Conservation (phyloP, 1,140 invertebrate species). For the Lepidostoma basale region DNA sequence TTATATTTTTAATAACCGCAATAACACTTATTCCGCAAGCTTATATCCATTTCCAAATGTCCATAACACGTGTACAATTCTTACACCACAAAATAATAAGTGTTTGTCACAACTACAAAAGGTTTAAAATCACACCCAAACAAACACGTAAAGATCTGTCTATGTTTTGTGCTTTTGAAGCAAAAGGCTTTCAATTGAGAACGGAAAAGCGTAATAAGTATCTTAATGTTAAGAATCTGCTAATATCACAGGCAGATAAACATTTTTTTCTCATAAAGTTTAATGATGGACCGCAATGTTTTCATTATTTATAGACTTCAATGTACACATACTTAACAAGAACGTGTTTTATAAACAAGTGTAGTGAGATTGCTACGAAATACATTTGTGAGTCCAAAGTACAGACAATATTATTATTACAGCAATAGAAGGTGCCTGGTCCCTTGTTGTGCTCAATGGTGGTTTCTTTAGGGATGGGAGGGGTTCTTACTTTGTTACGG, state of each 20-base stretch:
- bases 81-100: background rate
- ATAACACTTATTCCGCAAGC: background rate
- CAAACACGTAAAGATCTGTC: constrained; percentile 22
- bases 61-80: too few relatives aligned
- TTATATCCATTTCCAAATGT: constrained; percentile 1
- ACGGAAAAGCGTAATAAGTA: constrained; percentile 24
- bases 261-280: constrained; percentile 41
- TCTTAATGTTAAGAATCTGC: constrained; percentile 42
- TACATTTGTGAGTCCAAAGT: constrained; percentile 21
- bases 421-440: constrained; percentile 40
- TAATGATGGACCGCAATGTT: constrained; percentile 43
- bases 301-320: constrained; percentile 36
- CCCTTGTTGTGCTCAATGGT: constrained; percentile 40
- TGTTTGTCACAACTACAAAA: background rate
- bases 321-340: constrained; percentile 35
- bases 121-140: constrained; percentile 8
- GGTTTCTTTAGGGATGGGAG: background rate
- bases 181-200: constrained; percentile 23
- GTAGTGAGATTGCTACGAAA: constrained; percentile 25
- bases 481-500: too few relatives aligned
- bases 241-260: constrained; percentile 47
- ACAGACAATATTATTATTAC: constrained; percentile 31
- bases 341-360: constrained; percentile 23
- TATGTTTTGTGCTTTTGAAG: constrained; percentile 27
- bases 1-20: too few relatives aligned